Evolutionary conservation across 2,797 vertebrate species (phyloP).

Genomic region (Crocidura indochinensis): DNA sequence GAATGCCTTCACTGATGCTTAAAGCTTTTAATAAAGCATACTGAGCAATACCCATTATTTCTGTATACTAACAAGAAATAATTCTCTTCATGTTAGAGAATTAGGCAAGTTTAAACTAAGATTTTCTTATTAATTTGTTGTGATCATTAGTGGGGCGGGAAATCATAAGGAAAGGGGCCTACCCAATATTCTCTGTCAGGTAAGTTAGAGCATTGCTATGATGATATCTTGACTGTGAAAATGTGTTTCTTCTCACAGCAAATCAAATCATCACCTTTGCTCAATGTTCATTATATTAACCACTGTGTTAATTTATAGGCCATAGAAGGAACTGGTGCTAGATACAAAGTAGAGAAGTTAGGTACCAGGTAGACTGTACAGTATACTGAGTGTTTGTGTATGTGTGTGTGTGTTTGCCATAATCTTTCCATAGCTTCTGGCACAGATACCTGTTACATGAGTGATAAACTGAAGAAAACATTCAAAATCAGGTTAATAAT

Average conservation of each 20-base stretch:
- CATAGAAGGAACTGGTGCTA: not conserved
- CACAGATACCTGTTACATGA: not conserved
- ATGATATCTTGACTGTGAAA: constrained; percentile 42
- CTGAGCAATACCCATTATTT: constrained; percentile 4
- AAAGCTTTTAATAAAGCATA: not conserved
- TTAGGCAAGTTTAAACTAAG: constrained; percentile 55
- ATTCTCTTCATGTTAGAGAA: constrained; percentile 50
- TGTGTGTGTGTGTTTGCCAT: not conserved
- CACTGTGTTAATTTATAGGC: not conserved
- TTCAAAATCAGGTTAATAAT: constrained; percentile 8
- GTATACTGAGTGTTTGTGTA: not conserved
- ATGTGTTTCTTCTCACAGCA: constrained; percentile 3
- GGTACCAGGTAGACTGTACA: not conserved
- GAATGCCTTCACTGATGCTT: not conserved
- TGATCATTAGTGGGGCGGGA: not conserved
- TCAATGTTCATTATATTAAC: not conserved
- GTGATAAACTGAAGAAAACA: not conserved
- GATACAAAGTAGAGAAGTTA: constrained; percentile 2
- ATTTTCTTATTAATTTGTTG: constrained; percentile 43
- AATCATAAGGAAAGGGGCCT: constrained; percentile 25
- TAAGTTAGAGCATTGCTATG: constrained; percentile 37
- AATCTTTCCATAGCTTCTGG: constrained; percentile 2
- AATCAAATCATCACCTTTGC: not conserved
- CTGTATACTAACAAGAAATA: constrained; percentile 40
- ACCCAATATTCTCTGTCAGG: not conserved